Percentiles rank a stretch among this genome's conserved stretches.
Conservation (phyloP, 2,797 vertebrate genomes). For the Rhyacichthys aspro region DNA sequence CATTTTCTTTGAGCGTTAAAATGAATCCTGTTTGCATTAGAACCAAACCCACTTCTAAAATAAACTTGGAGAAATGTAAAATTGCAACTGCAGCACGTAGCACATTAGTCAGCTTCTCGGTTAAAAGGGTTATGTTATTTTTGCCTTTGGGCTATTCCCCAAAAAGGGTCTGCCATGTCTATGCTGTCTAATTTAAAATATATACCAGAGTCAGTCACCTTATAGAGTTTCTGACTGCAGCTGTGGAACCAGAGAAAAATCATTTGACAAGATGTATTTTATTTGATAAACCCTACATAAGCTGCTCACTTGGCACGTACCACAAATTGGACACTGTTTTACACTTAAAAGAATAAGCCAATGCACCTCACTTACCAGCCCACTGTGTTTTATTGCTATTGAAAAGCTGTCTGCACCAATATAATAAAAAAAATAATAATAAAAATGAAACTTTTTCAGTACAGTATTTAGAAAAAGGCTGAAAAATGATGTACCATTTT, state of each 20-base stretch:
- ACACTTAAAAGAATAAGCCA: neutral
- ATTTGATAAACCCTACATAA: neutral
- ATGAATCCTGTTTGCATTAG: conserved; percentile 1
- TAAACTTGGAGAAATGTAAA: neutral
- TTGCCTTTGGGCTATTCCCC: neutral
- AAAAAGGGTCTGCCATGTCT: neutral
- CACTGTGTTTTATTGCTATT: too few species aligned
- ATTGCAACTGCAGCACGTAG: neutral
- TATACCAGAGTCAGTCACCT: neutral
- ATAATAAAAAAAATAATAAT: too few species aligned
- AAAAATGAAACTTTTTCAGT: too few species aligned
- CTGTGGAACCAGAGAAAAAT: neutral
- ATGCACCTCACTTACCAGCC: neutral
- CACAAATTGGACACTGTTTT: too few species aligned
- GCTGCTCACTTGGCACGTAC: neutral
- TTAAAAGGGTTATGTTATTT: conserved; percentile 3
- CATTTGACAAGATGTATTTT: neutral
- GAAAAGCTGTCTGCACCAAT: too few species aligned
- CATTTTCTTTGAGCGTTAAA: too few species aligned
- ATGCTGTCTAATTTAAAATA: neutral
- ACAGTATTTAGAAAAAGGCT: too few species aligned
- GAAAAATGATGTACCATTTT: too few species aligned
- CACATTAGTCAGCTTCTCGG: neutral
- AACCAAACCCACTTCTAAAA: conserved; percentile 4
- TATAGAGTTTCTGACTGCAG: neutral